Evolutionary conservation across 2,113 vertebrate genomes (phyloP), one percentile per base, ranked within the genome.

Genomic region (Scomber scombrus): DNA sequence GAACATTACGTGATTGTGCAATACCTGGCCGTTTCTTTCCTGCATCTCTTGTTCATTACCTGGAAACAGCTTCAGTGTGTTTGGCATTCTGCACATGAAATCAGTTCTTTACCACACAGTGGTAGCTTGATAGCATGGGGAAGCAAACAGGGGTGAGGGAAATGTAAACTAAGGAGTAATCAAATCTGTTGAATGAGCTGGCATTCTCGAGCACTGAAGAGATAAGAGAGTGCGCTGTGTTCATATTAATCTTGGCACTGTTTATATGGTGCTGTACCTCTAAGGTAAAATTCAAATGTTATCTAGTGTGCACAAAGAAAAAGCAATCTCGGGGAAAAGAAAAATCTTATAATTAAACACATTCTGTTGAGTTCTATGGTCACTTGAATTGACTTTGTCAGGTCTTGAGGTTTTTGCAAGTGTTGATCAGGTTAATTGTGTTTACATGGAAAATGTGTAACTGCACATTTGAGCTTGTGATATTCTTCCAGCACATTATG

Each of bases 111-210:
- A 43, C 47, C 50, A 78, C 84, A 70, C 75, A 56, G 67, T 43
- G 57, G 73, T 51, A 79, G 86, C 54, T 73, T 76, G 85, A 88
- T 84, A 78, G 84, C 75, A 26, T 46, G 46, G 70, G 61, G 76
- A 89, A 58, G 86, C 86, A 84, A 86, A 85, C 80, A 70, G 19
- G 61, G 83, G 63, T 46, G 86, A 84, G 81, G 70, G 69, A 84
- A 90, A 88, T 89, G 82, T 85, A 93, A 91, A 92, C 90, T 73
- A 72, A 75, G 82, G 83, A 78, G 91, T 82, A 84, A 89, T 90
- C 88, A 85, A 89, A 90, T 87, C 84, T 82, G 80, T 74, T 81
- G 84, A 91, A 90, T 78, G 90, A 93, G 88, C 72, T 66, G 77
- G 73, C 85, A 62, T 50, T 70, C 87, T 83, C 12, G 1, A 79